These are phyloP conservation scores for Xyrauchen texanus DNA, from an alignment of 2,113 vertebrate genomes.

Conservation along the genomic window DNA sequence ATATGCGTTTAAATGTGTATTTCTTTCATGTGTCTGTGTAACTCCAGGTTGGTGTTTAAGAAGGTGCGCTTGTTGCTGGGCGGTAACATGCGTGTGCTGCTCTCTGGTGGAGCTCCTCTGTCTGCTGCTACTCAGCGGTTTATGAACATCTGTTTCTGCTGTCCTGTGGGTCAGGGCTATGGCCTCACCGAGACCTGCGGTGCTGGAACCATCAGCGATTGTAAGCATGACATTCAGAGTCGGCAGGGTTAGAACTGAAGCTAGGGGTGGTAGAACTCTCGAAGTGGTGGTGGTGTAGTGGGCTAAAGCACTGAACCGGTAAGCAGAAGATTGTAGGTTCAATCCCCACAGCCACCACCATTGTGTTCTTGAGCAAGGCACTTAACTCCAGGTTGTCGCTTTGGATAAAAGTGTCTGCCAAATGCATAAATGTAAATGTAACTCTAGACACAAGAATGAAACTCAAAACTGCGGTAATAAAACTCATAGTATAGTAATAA, in stretches of 20 bases:
- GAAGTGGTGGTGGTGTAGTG: too few relatives aligned
- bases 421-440: too few relatives aligned
- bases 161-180: constrained; percentile 95
- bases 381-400: too few relatives aligned
- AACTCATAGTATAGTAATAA: too few relatives aligned
- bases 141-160: constrained; percentile 99
- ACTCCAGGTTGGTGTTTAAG: constrained; percentile 85
- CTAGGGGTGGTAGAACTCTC: not conserved
- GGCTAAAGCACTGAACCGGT: too few relatives aligned
- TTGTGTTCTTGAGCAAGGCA: too few relatives aligned
- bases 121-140: constrained; percentile 94
- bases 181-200: constrained; percentile 93
- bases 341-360: too few relatives aligned
- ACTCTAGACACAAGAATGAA: too few relatives aligned
- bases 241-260: not conserved
- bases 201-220: constrained; percentile 89
- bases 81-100: constrained; percentile 85
- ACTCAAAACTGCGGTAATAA: too few relatives aligned
- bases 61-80: constrained; percentile 89
- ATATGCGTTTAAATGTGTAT: too few relatives aligned
- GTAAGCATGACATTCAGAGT: constrained; percentile 66
- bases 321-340: too few relatives aligned
- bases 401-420: too few relatives aligned
- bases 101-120: constrained; percentile 93
- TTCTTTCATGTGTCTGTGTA: constrained; percentile 25